phyloP scores from a whole-genome alignment of 2,797 vertebrate genomes.

The Florisuga fusca region DNA sequence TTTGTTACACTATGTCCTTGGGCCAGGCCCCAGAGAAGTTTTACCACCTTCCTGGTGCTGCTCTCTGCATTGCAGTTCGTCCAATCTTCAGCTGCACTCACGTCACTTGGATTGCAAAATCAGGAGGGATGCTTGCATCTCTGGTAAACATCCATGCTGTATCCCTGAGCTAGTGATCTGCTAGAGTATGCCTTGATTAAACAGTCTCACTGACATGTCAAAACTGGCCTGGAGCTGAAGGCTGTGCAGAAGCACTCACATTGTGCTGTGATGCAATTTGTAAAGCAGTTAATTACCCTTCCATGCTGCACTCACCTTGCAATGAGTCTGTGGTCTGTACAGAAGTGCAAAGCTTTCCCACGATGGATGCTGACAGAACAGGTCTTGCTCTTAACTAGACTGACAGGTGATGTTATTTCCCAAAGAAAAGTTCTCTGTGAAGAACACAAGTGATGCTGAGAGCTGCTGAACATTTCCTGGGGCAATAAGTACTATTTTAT shows the following conservation, averaged over 20 bases:
- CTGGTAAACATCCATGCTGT: not conserved
- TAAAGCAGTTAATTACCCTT: not conserved
- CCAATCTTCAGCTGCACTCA: not conserved
- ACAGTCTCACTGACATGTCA: not conserved
- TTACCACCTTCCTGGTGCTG: not conserved
- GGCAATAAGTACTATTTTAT: not conserved
- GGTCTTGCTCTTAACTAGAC: not conserved
- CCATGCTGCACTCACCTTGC: not conserved
- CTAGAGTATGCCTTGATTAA: fast-evolving
- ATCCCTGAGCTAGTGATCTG: not conserved
- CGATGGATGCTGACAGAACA: not conserved
- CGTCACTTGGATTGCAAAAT: not conserved
- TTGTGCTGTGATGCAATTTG: not conserved
- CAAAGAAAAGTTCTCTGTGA: not conserved
- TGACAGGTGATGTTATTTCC: not conserved
- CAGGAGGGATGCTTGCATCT: not conserved
- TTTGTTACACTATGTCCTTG: fast-evolving
- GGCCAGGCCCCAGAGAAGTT: not conserved
- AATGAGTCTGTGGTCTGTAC: fast-evolving
- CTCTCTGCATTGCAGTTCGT: not conserved
- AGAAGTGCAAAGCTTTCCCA: not conserved
- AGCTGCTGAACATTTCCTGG: too few relatives aligned
- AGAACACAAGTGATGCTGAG: not conserved
- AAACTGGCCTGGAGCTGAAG: not conserved
- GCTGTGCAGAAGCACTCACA: not conserved